Evolutionary conservation across 2,888 invertebrate genomes (phyloP).

Genomic region (Ellobium chinense): DNA sequence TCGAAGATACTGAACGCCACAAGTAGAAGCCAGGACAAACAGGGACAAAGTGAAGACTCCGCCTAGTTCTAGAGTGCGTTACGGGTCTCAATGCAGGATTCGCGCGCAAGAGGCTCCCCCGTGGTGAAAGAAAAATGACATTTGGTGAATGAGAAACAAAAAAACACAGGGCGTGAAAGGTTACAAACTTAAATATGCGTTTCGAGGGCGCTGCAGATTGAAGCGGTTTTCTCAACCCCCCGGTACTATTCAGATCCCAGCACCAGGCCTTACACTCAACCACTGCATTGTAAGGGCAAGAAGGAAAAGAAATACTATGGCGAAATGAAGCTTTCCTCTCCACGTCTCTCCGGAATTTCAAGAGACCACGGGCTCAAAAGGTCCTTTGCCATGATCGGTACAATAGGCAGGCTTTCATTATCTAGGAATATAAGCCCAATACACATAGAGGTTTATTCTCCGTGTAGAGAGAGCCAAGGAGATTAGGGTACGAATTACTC

Average conservation of each 20-base stretch:
- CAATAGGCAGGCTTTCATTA: slow-evolving; percentile 14
- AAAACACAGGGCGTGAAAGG: neutral
- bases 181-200: neutral
- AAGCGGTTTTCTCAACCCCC: no score
- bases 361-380: neutral
- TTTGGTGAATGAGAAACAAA: neutral
- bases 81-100: no score
- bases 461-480: neutral
- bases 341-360: neutral
- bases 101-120: neutral
- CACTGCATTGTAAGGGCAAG: no score
- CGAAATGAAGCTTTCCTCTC: no score
- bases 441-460: neutral
- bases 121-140: neutral
- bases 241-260: no score
- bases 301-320: no score
- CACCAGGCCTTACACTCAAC: no score
- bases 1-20: no score
- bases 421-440: neutral
- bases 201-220: neutral
- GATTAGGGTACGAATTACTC: slow-evolving; percentile 25
- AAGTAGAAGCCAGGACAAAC: no score
- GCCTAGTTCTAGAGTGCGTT: no score
- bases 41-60: no score
- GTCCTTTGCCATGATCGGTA: neutral